Conservation (phyloP, 2,113 vertebrate species). For the Urocynchramus pylzowi region DNA sequence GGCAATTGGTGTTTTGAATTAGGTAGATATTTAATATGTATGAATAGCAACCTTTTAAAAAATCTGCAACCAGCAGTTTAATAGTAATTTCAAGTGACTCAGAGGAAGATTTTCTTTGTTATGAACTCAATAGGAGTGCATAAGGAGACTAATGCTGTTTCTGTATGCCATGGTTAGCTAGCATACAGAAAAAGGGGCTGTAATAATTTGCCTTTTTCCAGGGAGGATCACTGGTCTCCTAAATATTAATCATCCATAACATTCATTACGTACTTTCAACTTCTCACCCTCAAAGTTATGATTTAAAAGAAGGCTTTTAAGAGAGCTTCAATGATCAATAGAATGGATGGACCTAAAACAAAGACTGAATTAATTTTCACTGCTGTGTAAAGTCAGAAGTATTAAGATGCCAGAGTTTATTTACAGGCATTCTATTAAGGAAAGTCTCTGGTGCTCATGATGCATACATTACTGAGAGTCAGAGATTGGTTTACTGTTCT, state of each 20-base stretch:
- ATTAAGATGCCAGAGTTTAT: neutral
- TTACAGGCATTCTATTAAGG: neutral
- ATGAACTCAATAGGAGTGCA: neutral
- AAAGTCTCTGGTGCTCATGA: neutral
- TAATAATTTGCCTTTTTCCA: neutral
- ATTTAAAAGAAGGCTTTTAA: neutral
- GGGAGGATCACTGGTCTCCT: neutral
- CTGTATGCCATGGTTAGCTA: neutral
- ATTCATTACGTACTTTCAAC: neutral
- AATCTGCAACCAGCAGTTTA: too few relatives aligned
- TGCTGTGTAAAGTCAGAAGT: neutral
- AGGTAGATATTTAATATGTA: neutral
- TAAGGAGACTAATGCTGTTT: neutral
- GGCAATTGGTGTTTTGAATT: neutral
- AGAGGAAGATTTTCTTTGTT: neutral
- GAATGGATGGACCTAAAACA: neutral
- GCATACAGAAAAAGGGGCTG: neutral
- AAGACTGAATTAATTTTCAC: neutral
- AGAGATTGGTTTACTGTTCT: neutral
- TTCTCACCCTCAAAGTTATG: neutral
- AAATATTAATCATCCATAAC: neutral
- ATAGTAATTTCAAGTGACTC: neutral
- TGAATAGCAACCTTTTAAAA: neutral
- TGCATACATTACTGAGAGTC: neutral
- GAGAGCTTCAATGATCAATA: neutral